Evolutionary conservation across 2,888 invertebrate species (phyloP).

Genomic region (Drosophila cognata): DNA sequence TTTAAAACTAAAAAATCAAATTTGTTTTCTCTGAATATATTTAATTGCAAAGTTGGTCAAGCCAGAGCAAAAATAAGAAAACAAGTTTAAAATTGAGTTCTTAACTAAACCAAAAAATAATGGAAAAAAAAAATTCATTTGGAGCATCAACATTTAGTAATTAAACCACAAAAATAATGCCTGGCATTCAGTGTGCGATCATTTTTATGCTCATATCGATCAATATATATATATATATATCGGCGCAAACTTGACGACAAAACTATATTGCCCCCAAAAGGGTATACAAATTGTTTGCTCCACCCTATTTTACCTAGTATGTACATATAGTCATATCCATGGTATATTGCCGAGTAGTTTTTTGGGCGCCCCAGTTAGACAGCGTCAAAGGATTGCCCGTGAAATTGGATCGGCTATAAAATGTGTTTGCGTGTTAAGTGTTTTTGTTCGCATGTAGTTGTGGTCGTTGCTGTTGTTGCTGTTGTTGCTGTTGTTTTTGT

Average conservation of each 20-base stretch:
- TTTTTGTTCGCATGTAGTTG: slow-evolving; percentile 20
- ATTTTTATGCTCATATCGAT: background rate
- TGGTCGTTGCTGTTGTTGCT: slow-evolving; percentile 17
- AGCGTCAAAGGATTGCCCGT: slow-evolving; percentile 74
- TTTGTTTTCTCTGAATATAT: background rate
- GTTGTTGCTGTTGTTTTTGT: slow-evolving; percentile 29
- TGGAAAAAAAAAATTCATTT: background rate
- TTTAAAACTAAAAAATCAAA: background rate
- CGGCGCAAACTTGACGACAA: background rate
- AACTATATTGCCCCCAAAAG: background rate
- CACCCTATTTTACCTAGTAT: background rate
- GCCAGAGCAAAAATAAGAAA: background rate
- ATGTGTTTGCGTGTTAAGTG: slow-evolving; percentile 70
- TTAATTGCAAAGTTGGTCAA: background rate
- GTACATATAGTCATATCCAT: slow-evolving; percentile 5
- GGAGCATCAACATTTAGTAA: background rate
- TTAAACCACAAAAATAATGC: background rate
- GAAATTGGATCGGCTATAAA: slow-evolving; percentile 70
- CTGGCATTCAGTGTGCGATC: too few relatives aligned
- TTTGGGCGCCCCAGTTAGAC: slow-evolving; percentile 29
- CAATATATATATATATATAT: background rate
- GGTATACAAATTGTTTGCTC: background rate
- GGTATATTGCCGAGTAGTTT: slow-evolving; percentile 3
- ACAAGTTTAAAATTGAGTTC: background rate
- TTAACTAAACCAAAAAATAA: background rate